A percentile compares a stretch with the other conserved stretches of the same genome.
Evolutionary conservation across 1,140 invertebrate species (phyloP).

Genomic region (Magallana angulata): DNA sequence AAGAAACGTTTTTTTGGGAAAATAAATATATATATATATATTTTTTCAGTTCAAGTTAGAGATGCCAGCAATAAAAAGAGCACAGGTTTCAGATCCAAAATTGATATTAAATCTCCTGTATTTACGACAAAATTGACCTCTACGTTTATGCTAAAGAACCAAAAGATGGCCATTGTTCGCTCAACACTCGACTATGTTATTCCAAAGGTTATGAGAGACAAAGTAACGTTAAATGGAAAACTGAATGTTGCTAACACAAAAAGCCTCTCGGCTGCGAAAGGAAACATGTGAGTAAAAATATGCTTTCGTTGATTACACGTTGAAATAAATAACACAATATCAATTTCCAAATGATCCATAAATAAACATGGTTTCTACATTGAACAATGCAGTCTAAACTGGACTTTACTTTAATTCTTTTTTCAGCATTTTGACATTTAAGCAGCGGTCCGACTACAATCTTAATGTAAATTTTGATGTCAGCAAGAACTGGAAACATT

Average conservation of each 20-base stretch:
- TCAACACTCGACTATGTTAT: constrained; percentile 50
- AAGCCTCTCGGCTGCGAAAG: constrained; percentile 40
- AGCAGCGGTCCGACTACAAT: constrained; percentile 41
- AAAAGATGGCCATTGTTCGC: constrained; percentile 14
- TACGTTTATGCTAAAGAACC: constrained; percentile 33
- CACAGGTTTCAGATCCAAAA: constrained; percentile 38
- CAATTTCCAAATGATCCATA: too few species aligned
- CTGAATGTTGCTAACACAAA: constrained; percentile 46
- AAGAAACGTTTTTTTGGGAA: neutral
- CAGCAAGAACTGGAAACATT: constrained; percentile 53
- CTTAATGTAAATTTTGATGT: constrained; percentile 47
- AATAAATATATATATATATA: neutral
- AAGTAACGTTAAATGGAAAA: constrained; percentile 51
- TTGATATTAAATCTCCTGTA: constrained; percentile 50
- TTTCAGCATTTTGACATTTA: constrained; percentile 49
- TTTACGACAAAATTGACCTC: constrained; percentile 50
- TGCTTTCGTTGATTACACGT: neutral
- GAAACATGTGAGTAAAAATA: constrained; percentile 43
- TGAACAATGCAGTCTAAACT: neutral
- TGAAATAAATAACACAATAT: neutral
- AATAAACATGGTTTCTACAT: neutral
- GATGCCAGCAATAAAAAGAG: constrained; percentile 47
- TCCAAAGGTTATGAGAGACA: constrained; percentile 51
- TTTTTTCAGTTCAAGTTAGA: constrained; percentile 45
- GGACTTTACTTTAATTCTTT: neutral